Percentiles rank a stretch among this genome's conserved stretches.
phyloP scores from a whole-genome alignment of 2,888 invertebrate genomes.

The Standfussiana lucernea region DNA sequence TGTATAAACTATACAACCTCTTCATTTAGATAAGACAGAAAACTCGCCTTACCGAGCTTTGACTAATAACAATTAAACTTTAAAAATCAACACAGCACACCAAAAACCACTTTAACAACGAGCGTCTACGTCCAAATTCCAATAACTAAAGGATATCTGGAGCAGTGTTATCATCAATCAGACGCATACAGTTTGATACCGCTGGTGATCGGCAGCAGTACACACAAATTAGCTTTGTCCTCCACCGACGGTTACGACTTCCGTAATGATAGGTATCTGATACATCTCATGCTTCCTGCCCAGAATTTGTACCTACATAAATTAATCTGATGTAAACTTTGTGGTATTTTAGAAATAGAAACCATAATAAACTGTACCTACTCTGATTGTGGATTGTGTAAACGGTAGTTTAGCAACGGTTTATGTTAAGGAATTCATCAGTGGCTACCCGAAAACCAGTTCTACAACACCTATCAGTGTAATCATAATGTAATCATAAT shows the following conservation, averaged over 20 bases:
- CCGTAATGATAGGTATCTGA: slow-evolving; percentile 50
- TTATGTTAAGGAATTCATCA: too few relatives aligned
- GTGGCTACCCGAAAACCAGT: too few relatives aligned
- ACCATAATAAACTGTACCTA: slow-evolving; percentile 38
- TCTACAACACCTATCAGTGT: not conserved
- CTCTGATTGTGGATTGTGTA: not conserved
- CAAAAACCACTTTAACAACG: slow-evolving; percentile 3
- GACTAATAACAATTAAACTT: not conserved
- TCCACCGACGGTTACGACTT: slow-evolving; percentile 54
- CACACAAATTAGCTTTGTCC: slow-evolving; percentile 60
- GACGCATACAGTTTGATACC: slow-evolving; percentile 43
- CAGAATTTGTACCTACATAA: slow-evolving; percentile 58
- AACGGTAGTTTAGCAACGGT: not conserved
- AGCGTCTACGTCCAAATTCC: not conserved
- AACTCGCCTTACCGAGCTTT: not conserved
- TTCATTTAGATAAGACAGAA: not conserved
- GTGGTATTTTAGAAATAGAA: slow-evolving; percentile 25
- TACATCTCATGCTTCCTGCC: slow-evolving; percentile 53
- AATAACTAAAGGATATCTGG: not conserved
- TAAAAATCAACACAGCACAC: slow-evolving; percentile 9
- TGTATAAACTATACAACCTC: not conserved
- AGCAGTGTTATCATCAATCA: slow-evolving; percentile 27
- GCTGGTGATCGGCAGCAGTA: slow-evolving; percentile 21
- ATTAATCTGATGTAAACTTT: slow-evolving; percentile 54
- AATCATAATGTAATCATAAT: not conserved